These are phyloP conservation scores for Aphrocallistes beatrix DNA, from an alignment of 37 sponge, comb jelly and placozoan species.

Conservation along the genomic window DNA sequence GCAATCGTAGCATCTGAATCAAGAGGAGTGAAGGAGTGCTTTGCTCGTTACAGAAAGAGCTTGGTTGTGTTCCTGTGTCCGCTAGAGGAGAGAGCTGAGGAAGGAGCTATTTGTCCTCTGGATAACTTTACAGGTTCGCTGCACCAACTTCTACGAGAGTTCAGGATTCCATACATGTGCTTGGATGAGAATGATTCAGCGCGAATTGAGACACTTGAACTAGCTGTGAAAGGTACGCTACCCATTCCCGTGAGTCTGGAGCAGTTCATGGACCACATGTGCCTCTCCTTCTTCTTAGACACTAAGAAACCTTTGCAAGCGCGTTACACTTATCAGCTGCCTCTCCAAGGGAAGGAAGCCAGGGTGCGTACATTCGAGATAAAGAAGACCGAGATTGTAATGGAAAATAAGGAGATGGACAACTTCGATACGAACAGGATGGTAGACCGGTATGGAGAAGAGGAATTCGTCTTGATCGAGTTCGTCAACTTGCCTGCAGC, in stretches of 20 bases:
- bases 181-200: background rate
- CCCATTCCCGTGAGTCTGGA: background rate
- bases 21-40: background rate
- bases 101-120: background rate
- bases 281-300: background rate
- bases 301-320: background rate
- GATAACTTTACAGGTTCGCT: background rate
- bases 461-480: conserved; percentile 20
- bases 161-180: background rate
- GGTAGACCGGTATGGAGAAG: conserved; percentile 33
- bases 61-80: background rate
- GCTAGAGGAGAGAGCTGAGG: background rate
- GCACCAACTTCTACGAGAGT: background rate
- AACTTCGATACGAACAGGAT: conserved; percentile 28
- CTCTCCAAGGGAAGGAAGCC: background rate
- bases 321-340: background rate
- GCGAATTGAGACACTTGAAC: background rate
- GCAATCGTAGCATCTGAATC: background rate
- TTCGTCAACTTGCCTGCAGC: conserved; percentile 26
- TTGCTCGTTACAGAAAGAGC: background rate
- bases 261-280: background rate
- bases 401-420: background rate
- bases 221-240: background rate
- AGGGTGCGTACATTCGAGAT: background rate
- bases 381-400: background rate